These are phyloP conservation scores for Macrochelys suwanniensis DNA, from an alignment of 2,797 vertebrate species.

Conservation along the genomic window DNA sequence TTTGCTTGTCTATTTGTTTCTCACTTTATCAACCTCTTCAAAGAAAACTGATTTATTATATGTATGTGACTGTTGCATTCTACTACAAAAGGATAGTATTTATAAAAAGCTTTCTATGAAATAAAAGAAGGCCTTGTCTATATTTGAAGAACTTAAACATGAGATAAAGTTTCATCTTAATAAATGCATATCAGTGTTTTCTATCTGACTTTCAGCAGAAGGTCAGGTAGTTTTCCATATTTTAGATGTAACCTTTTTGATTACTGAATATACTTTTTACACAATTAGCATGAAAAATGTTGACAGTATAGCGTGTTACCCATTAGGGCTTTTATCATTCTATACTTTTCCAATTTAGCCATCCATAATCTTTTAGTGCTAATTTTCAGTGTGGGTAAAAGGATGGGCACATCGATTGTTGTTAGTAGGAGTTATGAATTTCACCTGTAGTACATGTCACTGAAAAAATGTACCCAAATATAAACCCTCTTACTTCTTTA, in stretches of 20 bases:
- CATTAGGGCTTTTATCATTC: not conserved
- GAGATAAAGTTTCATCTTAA: not conserved
- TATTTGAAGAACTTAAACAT: not conserved
- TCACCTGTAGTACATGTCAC: not conserved
- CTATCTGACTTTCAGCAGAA: too few species aligned
- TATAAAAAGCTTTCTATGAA: not conserved
- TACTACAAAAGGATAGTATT: not conserved
- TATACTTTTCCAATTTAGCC: not conserved
- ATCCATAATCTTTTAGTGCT: not conserved
- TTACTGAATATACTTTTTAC: not conserved
- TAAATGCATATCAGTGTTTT: not conserved
- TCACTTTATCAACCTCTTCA: not conserved
- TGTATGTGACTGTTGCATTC: not conserved
- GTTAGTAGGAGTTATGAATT: not conserved
- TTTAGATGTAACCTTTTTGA: rapidly evolving
- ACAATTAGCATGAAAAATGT: not conserved
- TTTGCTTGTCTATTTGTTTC: not conserved
- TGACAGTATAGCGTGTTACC: not conserved
- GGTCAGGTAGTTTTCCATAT: rapidly evolving
- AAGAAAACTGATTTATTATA: not conserved
- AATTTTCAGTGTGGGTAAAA: not conserved
- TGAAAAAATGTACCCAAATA: not conserved
- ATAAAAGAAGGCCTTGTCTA: not conserved
- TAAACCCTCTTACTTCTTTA: not conserved
- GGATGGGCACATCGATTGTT: not conserved